Conservation (phyloP, 2,113 vertebrate species). For the Nyctibius bracteatus region DNA sequence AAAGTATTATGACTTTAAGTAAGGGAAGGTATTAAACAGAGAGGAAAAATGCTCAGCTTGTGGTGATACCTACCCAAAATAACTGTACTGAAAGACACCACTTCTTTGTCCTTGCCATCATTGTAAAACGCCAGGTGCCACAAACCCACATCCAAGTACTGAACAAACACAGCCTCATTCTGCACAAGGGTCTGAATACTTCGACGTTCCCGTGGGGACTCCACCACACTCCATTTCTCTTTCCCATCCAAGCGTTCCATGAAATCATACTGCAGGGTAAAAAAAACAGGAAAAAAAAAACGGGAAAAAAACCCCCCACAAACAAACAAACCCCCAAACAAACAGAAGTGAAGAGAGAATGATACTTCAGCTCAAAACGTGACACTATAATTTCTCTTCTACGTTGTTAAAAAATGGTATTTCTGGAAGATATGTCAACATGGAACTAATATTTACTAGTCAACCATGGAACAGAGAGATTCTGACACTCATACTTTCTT, state of each 20-base stretch:
- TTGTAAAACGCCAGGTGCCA: slow-evolving; percentile 99
- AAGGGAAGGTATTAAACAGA: not conserved
- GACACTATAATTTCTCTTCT: not conserved
- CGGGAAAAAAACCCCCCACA: not conserved
- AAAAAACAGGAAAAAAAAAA: not conserved
- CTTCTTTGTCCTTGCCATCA: slow-evolving; percentile 93
- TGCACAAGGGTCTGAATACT: slow-evolving; percentile 97
- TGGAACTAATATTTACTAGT: not conserved
- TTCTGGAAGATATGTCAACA: not conserved
- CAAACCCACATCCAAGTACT: slow-evolving; percentile 91
- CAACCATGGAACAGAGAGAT: not conserved
- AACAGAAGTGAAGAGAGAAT: not conserved
- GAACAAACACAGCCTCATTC: slow-evolving; percentile 96
- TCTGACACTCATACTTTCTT: not conserved
- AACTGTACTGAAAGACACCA: slow-evolving; percentile 92
- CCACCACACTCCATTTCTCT: slow-evolving; percentile 98
- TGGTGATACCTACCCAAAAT: slow-evolving; percentile 82
- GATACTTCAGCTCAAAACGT: not conserved
- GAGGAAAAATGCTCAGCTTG: not conserved
- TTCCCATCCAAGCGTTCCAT: slow-evolving; percentile 98
- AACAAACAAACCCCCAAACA: not conserved
- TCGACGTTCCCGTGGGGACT: slow-evolving; percentile 89
- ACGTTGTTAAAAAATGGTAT: not conserved
- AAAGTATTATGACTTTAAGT: not conserved
- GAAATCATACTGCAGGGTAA: slow-evolving; percentile 87